Evolutionary conservation across 2,888 invertebrate genomes (phyloP).

Genomic region (Malthinus flaveolus): DNA sequence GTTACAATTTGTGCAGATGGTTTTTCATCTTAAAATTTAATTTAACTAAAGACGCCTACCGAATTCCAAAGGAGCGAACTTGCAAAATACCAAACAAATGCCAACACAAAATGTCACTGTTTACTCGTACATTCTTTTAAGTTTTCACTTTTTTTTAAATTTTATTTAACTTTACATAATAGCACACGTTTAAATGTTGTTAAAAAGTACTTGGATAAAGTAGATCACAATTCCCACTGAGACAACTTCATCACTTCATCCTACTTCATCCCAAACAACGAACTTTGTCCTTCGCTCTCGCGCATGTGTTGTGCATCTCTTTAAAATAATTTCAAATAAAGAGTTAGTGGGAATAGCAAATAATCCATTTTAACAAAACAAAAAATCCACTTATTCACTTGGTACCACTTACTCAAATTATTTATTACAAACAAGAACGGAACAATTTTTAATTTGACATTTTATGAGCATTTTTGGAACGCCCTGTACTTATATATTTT

Average conservation of each 20-base stretch:
- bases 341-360: too few species aligned
- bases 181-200: background rate
- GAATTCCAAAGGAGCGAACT: conserved; percentile 45
- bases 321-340: too few species aligned
- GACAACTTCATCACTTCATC: conserved; percentile 8
- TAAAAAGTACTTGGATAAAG: background rate
- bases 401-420: too few species aligned
- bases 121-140: background rate
- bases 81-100: conserved; percentile 12
- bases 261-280: conserved; percentile 6
- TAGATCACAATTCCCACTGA: background rate
- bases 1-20: too few species aligned
- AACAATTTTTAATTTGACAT: too few species aligned
- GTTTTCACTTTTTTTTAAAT: conserved; percentile 4
- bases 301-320: conserved; percentile 12
- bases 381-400: too few species aligned
- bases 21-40: too few species aligned
- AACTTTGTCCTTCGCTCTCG: conserved; percentile 9
- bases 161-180: conserved; percentile 9
- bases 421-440: too few species aligned
- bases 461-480: too few species aligned
- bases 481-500: too few species aligned
- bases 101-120: background rate
- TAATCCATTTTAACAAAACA: too few species aligned
- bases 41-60: conserved; percentile 43